Base-by-base conservation (phyloP, 2,888 invertebrate species). In the Spatulosminthurus flaviceps region DNA sequence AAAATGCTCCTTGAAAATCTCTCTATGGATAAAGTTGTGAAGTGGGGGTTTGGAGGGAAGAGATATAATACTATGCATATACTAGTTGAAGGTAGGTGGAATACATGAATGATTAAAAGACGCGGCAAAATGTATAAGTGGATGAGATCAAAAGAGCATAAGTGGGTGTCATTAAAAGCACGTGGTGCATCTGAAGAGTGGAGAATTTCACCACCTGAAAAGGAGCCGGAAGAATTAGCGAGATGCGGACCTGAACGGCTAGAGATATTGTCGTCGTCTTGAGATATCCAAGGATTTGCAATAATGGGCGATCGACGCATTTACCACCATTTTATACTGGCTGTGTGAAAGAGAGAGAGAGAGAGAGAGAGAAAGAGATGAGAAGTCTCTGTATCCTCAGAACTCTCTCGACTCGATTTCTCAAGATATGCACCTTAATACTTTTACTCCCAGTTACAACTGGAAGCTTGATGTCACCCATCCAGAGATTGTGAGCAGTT, bases 141-240 rank as follows among this genome's bases (percentile, higher is more conserved):
- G 60, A 77, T 67, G 41, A 77, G 77, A 80, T 81, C 76, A 76
- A 79, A 81, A 81, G 77, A 77, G 74, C 73, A 79, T 79, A 79
- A 81, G 74, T 51, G 69, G 34, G 76, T 67, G 81, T 79, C 81
- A 77, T 81, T 79, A 81, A 81, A 77, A 79, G 74, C 81, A 81
- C 78, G 73, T 81, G 81, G 75, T 74, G 73, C 81, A 43, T 21
- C n/a, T 64, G n/a, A 64, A 22, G 29, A 22, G 70, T 41, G 66
- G 75, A 61, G 34, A 71, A 71, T n/a, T 66, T 66, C 43, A 41
- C 71, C 78, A 78, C 78, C 78, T 78, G 78, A 78, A 73, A 73
- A 78, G 41, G 77, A 77, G 77, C 28, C 77, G 51, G 64, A 72
- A 51, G 71, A 77, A 77, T 77, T 76, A 76, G 76, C 66, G 64